These are phyloP conservation scores for Malurus cyaneus DNA, from an alignment of 2,113 vertebrate genomes.

Conservation along the genomic window DNA sequence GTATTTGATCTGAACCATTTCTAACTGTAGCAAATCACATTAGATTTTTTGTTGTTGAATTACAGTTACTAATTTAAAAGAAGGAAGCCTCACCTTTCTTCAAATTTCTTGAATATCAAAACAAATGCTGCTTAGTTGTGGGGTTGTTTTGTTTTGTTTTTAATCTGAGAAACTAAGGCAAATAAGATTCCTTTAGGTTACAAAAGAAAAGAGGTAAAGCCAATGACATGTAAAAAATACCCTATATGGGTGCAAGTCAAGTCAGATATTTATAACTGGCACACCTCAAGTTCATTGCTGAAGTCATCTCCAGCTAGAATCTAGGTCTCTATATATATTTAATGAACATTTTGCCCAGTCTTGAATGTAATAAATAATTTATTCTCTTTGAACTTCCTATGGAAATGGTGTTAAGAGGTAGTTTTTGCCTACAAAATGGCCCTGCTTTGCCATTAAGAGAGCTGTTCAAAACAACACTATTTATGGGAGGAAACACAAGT, in stretches of 20 bases:
- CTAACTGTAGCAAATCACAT: background rate
- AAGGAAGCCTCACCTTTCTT: background rate
- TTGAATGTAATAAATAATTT: slow-evolving; percentile 26
- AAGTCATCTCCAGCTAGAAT: slow-evolving; percentile 32
- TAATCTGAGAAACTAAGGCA: background rate
- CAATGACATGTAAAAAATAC: background rate
- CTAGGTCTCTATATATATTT: slow-evolving; percentile 51
- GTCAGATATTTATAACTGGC: slow-evolving; percentile 40
- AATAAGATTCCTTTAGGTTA: background rate
- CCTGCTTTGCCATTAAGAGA: background rate
- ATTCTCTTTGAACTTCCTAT: slow-evolving; percentile 26
- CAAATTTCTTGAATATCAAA: background rate
- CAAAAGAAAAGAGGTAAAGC: background rate
- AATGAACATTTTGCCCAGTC: slow-evolving; percentile 40
- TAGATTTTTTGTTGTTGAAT: background rate
- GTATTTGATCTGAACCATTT: background rate
- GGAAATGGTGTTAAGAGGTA: slow-evolving; percentile 24
- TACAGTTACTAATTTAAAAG: background rate
- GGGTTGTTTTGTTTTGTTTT: background rate
- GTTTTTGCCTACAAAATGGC: background rate
- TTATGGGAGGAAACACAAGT: background rate
- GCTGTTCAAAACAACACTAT: background rate
- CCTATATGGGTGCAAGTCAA: background rate
- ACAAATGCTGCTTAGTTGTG: background rate
- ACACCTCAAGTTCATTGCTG: slow-evolving; percentile 46